Base-by-base conservation (phyloP, 2,888 invertebrate genomes). In the Syrphus vitripennis region DNA sequence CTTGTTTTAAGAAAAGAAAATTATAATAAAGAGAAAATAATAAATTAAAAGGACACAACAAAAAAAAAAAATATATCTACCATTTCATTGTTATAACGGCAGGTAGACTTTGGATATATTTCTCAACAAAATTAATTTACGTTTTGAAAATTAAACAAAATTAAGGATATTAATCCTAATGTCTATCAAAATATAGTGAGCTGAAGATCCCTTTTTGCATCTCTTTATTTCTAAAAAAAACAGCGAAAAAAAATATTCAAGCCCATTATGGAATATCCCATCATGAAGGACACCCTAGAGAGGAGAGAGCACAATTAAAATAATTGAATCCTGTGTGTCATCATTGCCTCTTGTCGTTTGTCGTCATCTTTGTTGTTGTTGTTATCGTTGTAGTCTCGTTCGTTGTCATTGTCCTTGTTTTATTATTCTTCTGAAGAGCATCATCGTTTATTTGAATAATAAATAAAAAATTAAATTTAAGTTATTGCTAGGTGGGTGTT, bases 91-190 rank as follows among this genome's bases (percentile, higher is more conserved):
- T 42, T 26, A 59, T 69, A 55, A n/a, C n/a, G n/a, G n/a, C n/a
- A n/a, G n/a, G n/a, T n/a, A n/a, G n/a, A n/a, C n/a, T n/a, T n/a
- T n/a, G n/a, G n/a, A n/a, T 81, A 72, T 75, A 67, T 70, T 71
- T 74, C 53, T 74, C 12, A 12, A 45, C 12, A 12, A 45, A 74
- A 82, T 86, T 78, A 82, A 86, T 82, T 86, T 31, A 48, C 69
- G 69, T 34, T n/a, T n/a, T 67, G 57, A 67, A 67, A 77, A 77
- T 82, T 82, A 86, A 86, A 86, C 82, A 78, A 86, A 82, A 82
- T 86, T 74, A 86, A 86, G 77, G 70, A 86, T 82, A 86, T 82
- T 81, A 86, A 86, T 82, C 63, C 65, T 63, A 55, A 31, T 77
- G 76, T 81, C 76, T 72, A 71, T 67, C 81, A 80, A 59, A 45